These are phyloP conservation scores for Sakesphorus luctuosus DNA, from an alignment of 2,113 vertebrate species.

Conservation along the genomic window DNA sequence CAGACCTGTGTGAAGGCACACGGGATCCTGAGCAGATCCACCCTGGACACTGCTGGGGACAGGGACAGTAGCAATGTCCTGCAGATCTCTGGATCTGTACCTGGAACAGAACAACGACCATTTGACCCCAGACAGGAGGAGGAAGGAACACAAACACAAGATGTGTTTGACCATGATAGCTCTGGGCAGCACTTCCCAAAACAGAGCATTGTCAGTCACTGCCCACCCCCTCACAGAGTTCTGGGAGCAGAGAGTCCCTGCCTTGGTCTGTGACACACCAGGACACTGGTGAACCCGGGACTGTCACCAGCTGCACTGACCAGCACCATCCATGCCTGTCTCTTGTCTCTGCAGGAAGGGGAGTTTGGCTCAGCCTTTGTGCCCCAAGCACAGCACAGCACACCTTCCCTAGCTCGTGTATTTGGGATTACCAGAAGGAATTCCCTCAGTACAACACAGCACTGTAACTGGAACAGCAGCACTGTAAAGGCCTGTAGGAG, in stretches of 20 bases:
- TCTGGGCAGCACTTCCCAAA: not conserved
- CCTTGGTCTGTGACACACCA: not conserved
- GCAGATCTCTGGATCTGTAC: not conserved
- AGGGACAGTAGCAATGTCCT: not conserved
- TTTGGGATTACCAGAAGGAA: not conserved
- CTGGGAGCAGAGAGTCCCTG: not conserved
- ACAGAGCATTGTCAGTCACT: not conserved
- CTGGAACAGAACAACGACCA: not conserved
- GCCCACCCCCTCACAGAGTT: not conserved
- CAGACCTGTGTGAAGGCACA: not conserved
- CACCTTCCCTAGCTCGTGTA: not conserved
- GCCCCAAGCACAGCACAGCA: not conserved
- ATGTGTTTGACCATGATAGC: not conserved
- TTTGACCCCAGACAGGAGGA: not conserved
- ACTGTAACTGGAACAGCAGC: not conserved
- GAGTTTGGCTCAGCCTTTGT: not conserved
- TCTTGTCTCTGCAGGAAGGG: not conserved
- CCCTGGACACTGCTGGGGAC: not conserved
- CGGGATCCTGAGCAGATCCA: not conserved
- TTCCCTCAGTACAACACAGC: not conserved
- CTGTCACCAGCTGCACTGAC: not conserved
- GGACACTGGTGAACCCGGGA: not conserved
- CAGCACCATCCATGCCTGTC: no score
- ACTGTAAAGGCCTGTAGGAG: accelerated
- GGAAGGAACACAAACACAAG: not conserved